phyloP scores from a whole-genome alignment of 2,888 invertebrate species.

The Agonopterix heracliana region DNA sequence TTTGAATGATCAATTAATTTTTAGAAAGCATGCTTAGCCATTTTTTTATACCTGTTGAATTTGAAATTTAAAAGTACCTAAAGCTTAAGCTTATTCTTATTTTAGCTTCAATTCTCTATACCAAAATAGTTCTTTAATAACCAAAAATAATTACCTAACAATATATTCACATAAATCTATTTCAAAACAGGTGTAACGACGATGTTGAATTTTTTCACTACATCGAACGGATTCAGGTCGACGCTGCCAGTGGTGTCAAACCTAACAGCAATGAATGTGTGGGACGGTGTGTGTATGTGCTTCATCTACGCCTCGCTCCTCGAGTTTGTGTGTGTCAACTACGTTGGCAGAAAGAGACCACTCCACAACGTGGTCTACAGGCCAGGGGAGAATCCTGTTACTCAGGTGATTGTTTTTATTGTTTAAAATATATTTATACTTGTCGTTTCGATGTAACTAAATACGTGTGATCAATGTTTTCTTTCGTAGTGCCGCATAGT shows the following conservation, averaged over 20 bases:
- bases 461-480: slow-evolving; percentile 30
- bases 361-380: slow-evolving; percentile 92
- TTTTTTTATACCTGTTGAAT: too few species aligned
- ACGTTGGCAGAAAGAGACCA: slow-evolving; percentile 93
- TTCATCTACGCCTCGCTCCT: slow-evolving; percentile 96
- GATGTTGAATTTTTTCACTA: slow-evolving; percentile 99
- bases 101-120: too few species aligned
- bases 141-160: too few species aligned
- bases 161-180: too few species aligned
- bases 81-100: too few species aligned
- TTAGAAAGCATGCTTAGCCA: too few species aligned
- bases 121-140: too few species aligned
- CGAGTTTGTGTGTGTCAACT: slow-evolving; percentile 97
- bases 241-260: slow-evolving; percentile 96
- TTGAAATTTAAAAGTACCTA: too few species aligned
- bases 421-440: slow-evolving; percentile 10
- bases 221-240: slow-evolving; percentile 93
- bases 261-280: slow-evolving; percentile 96
- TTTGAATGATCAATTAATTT: too few species aligned
- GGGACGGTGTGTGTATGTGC: slow-evolving; percentile 98
- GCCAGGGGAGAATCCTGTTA: slow-evolving; percentile 93
- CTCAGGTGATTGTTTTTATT: slow-evolving; percentile 80
- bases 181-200: slow-evolving; percentile 89
- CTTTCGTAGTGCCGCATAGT: slow-evolving; percentile 23
- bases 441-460: slow-evolving; percentile 11